phyloP scores from a whole-genome alignment of 2,113 vertebrate genomes.

The Cottus gobio region DNA sequence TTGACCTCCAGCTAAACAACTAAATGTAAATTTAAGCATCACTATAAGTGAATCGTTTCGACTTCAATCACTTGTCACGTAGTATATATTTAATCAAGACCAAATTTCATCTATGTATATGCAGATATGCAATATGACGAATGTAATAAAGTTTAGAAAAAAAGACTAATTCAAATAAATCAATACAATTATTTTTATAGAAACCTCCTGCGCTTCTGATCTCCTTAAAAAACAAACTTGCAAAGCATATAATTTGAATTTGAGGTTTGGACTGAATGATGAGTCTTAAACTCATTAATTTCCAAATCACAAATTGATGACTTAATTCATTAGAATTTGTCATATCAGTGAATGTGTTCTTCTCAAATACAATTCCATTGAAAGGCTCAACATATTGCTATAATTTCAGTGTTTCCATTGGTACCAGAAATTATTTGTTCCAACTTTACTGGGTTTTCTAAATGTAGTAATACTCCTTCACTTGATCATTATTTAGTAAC shows the following conservation, averaged over 20 bases:
- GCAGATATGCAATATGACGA: no score
- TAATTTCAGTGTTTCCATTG: no score
- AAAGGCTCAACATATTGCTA: neutral
- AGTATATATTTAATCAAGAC: neutral
- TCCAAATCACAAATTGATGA: neutral
- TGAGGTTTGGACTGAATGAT: neutral
- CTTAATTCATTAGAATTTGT: neutral
- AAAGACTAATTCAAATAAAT: neutral
- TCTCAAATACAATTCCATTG: neutral
- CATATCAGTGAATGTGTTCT: neutral
- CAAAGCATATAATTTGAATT: neutral
- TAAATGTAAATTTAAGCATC: neutral
- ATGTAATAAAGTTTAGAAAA: no score
- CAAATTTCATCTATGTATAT: no score
- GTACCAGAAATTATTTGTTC: neutral
- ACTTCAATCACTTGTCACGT: neutral
- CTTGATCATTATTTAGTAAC: no score
- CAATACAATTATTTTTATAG: no score
- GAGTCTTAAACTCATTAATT: neutral
- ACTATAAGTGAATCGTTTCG: neutral
- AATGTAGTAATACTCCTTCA: neutral
- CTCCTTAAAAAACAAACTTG: neutral
- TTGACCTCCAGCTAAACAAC: neutral
- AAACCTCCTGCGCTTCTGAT: neutral
- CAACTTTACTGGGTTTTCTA: neutral